A percentile compares a stretch with the other conserved stretches of the same genome.
These are phyloP conservation scores for Malacoraja senta DNA, from an alignment of 2,797 vertebrate species.

Conservation along the genomic window DNA sequence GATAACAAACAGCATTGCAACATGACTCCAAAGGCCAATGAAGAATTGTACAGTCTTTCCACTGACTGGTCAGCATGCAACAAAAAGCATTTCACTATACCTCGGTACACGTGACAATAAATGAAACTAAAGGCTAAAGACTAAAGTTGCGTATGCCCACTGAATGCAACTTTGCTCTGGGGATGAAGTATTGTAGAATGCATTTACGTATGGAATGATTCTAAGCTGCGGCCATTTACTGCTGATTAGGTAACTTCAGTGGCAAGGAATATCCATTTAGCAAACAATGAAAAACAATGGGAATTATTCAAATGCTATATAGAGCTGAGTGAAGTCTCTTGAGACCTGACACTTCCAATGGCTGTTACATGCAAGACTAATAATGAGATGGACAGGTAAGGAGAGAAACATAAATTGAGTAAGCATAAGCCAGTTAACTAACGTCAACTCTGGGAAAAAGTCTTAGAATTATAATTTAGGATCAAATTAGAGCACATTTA, in stretches of 20 bases:
- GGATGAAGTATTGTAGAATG: not conserved
- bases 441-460: not conserved
- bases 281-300: not conserved
- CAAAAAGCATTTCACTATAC: too few relatives aligned
- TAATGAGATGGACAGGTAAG: not conserved
- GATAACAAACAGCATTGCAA: not conserved
- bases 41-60: not conserved
- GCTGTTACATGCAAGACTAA: not conserved
- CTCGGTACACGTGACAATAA: too few relatives aligned
- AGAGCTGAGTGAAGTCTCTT: not conserved
- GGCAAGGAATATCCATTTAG: not conserved
- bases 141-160: too few relatives aligned
- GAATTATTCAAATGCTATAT: not conserved
- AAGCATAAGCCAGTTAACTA: not conserved
- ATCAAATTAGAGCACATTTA: not conserved
- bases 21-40: not conserved
- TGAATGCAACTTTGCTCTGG: not conserved
- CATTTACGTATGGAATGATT: not conserved
- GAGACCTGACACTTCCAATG: not conserved
- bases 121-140: too few relatives aligned
- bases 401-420: not conserved
- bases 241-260: not conserved
- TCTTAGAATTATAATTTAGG: not conserved
- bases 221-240: not conserved
- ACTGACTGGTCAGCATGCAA: too few relatives aligned